phyloP scores from a whole-genome alignment of 1,140 invertebrate genomes.

The Nymphalis io region DNA sequence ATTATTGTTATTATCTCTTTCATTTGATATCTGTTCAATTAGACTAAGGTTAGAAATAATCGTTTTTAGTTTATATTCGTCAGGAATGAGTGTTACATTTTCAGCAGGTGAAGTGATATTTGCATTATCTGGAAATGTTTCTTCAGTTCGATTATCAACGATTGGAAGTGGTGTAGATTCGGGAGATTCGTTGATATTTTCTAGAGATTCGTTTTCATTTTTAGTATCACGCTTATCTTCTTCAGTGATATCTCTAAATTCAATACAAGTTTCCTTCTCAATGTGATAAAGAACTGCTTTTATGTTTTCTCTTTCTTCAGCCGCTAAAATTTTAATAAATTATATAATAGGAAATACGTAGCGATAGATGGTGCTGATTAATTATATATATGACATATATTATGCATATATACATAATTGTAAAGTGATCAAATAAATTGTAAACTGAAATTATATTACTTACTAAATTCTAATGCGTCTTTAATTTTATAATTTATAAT shows the following conservation, averaged over 20 bases:
- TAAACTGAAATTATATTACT: too few relatives aligned
- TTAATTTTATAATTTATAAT: slow-evolving; percentile 61
- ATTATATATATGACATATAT: too few relatives aligned
- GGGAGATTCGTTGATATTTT: too few relatives aligned
- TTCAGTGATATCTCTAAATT: slow-evolving; percentile 51
- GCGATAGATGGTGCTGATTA: too few relatives aligned
- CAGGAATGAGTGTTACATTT: background rate
- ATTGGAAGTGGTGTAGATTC: too few relatives aligned
- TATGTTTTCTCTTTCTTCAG: slow-evolving; percentile 72
- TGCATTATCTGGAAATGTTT: too few relatives aligned
- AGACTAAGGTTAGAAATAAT: background rate
- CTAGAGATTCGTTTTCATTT: background rate
- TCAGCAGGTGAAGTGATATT: background rate
- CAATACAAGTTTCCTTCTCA: slow-evolving; percentile 69
- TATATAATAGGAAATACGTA: background rate
- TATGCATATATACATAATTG: too few relatives aligned
- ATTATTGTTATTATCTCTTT: too few relatives aligned
- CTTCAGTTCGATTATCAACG: too few relatives aligned
- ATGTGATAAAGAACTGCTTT: slow-evolving; percentile 64
- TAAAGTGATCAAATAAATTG: too few relatives aligned
- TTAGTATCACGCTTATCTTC: slow-evolving; percentile 36
- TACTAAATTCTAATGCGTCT: slow-evolving; percentile 65
- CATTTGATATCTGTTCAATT: too few relatives aligned
- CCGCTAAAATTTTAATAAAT: slow-evolving; percentile 44
- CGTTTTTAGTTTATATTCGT: background rate